Percentiles rank a stretch among this genome's conserved stretches.
Conservation (phyloP, 2,797 vertebrate species). For the Syngnathus acus region DNA sequence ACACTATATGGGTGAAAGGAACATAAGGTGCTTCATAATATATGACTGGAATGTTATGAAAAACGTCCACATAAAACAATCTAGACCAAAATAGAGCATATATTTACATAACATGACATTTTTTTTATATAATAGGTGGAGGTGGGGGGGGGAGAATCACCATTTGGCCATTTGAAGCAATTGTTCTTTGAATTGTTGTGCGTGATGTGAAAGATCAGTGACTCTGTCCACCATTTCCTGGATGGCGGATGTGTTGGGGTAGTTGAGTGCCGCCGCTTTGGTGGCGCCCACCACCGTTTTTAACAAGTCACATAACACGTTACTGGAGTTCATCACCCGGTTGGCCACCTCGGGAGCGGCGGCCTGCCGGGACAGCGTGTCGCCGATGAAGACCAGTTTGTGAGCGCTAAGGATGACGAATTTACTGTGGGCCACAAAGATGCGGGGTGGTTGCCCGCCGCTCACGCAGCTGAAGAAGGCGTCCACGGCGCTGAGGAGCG, state of each 20-base stretch:
- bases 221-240: constrained; percentile 94
- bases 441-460: constrained; percentile 83
- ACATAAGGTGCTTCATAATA: constrained; percentile 67
- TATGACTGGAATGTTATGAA: constrained; percentile 59
- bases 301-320: constrained; percentile 87
- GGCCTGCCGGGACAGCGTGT: constrained; percentile 85
- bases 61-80: constrained; percentile 72
- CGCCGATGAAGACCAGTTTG: constrained; percentile 97
- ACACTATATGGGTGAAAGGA: constrained; percentile 36
- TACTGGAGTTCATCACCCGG: constrained; percentile 88
- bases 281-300: constrained; percentile 87
- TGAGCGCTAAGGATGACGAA: constrained; percentile 94
- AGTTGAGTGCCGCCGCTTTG: constrained; percentile 87
- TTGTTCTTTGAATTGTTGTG: constrained; percentile 85
- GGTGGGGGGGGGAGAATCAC: constrained; percentile 36
- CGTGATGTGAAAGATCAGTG: constrained; percentile 80
- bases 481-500: constrained; percentile 86
- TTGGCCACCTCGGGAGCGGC: constrained; percentile 77
- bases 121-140: constrained; percentile 57
- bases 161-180: constrained; percentile 80
- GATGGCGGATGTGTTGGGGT: constrained; percentile 82
- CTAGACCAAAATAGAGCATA: constrained; percentile 77
- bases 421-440: constrained; percentile 94
- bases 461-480: constrained; percentile 88
- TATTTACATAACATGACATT: constrained; percentile 71